Evolutionary conservation across 30 jellyfish, hydroid and myxozoan genomes (phyloP).

Genomic region (Rhopilema esculentum): DNA sequence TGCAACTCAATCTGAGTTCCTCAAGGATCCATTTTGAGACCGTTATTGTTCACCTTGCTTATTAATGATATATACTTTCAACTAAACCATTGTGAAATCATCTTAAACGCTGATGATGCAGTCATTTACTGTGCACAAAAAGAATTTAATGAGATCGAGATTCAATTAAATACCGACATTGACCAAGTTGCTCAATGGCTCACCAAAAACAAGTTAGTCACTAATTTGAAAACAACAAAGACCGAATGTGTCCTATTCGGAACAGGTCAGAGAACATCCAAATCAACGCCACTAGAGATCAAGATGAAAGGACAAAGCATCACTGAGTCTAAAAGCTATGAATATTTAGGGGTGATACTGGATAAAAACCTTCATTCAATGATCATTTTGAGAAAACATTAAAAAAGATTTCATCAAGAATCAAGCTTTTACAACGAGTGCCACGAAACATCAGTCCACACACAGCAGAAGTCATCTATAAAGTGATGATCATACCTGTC

Average conservation of each 20-base stretch:
- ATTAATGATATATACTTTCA: conserved; percentile 41
- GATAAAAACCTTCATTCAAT: conserved; percentile 11
- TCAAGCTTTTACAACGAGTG: conserved; percentile 52
- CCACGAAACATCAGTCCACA: conserved; percentile 49
- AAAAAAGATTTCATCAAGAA: conserved; percentile 23
- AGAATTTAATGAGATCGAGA: conserved; percentile 26
- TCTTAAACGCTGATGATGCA: conserved; percentile 52
- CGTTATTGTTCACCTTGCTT: conserved; percentile 12
- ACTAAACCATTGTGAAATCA: conserved; percentile 43
- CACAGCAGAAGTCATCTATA: conserved; percentile 40
- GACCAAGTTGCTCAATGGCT: conserved; percentile 49
- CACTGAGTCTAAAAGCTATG: conserved; percentile 52
- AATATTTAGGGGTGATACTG: conserved; percentile 35
- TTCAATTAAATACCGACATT: conserved; percentile 43
- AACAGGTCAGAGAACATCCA: conserved; percentile 41
- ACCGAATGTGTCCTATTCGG: conserved; percentile 60
- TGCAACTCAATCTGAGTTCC: conserved; percentile 38
- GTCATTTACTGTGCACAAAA: conserved; percentile 53
- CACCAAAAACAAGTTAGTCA: conserved; percentile 14
- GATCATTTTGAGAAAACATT: conserved; percentile 37
- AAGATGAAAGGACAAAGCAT: conserved; percentile 33
- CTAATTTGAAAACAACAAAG: conserved; percentile 39
- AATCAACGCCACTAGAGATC: conserved; percentile 36
- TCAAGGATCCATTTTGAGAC: conserved; percentile 54
- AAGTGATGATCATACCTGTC: conserved; percentile 52